A percentile compares a stretch with the other conserved stretches of the same genome.
These are phyloP conservation scores for Liasis olivaceus DNA, from an alignment of 2,797 vertebrate genomes.

Conservation along the genomic window DNA sequence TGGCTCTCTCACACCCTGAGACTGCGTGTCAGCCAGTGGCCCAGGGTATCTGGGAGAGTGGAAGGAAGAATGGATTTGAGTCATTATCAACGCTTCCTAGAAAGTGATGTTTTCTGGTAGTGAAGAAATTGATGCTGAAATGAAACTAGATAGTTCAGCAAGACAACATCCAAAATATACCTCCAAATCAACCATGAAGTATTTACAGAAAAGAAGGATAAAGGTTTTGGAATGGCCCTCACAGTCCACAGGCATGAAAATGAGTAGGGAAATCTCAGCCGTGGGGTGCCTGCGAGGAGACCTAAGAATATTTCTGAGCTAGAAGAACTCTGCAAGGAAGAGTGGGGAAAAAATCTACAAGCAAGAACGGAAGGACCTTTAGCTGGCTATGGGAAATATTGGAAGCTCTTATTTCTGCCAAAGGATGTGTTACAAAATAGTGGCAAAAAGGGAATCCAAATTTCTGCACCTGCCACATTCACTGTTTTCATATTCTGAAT, in stretches of 20 bases:
- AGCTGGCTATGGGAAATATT: too few relatives aligned
- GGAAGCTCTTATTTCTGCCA: too few relatives aligned
- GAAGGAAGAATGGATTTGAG: background rate
- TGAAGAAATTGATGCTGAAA: background rate
- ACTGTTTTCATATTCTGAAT: background rate
- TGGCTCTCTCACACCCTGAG: too few relatives aligned
- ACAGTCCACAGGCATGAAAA: background rate
- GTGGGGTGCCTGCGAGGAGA: background rate
- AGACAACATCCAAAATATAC: background rate
- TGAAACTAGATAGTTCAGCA: background rate
- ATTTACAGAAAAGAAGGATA: background rate
- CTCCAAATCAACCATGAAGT: background rate
- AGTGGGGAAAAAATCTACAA: too few relatives aligned
- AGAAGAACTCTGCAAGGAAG: too few relatives aligned
- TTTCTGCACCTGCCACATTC: background rate
- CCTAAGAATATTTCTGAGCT: background rate
- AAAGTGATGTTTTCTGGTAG: background rate
- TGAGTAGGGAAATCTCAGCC: background rate
- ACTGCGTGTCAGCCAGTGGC: too few relatives aligned
- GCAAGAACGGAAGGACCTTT: too few relatives aligned
- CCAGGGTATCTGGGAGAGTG: background rate
- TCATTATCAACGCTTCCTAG: background rate
- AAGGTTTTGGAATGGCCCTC: background rate
- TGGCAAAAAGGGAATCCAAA: background rate
- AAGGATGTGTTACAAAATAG: too few relatives aligned